Evolutionary conservation across 2,888 invertebrate genomes (phyloP).

Genomic region (Ormyrus thymus): DNA sequence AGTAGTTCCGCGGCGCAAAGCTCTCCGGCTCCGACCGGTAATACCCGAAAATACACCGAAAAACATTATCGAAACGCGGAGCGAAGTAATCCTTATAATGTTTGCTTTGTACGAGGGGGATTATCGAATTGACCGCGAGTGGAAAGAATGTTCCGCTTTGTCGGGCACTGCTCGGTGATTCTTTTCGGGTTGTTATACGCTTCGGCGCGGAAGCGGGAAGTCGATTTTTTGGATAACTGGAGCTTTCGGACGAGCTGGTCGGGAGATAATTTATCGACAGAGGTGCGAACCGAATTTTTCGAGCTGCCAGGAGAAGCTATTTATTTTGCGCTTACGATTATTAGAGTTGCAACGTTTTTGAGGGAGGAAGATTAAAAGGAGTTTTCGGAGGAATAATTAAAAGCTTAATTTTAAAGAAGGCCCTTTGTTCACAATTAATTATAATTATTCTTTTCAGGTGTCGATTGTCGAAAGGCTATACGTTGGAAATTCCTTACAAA

Average conservation of each 20-base stretch:
- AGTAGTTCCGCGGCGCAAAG: slow-evolving; percentile 19
- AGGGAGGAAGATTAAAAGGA: too few species aligned
- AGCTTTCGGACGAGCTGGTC: not conserved
- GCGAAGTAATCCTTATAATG: slow-evolving; percentile 45
- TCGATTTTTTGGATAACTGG: not conserved
- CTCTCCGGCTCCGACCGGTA: slow-evolving; percentile 6
- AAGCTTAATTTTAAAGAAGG: too few species aligned
- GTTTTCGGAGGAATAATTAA: too few species aligned
- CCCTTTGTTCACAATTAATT: too few species aligned
- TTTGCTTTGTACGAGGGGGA: slow-evolving; percentile 17
- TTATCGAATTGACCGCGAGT: not conserved
- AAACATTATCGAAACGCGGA: slow-evolving; percentile 34
- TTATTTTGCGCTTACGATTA: too few species aligned
- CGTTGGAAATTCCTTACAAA: too few species aligned
- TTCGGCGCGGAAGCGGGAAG: not conserved
- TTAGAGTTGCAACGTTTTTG: too few species aligned
- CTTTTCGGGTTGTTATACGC: not conserved
- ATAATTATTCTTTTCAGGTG: too few species aligned
- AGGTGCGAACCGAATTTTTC: not conserved
- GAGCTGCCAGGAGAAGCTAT: not conserved
- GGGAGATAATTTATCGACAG: slow-evolving; percentile 22
- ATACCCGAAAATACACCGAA: slow-evolving; percentile 43
- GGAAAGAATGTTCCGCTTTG: slow-evolving; percentile 10
- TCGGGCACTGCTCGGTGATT: not conserved
- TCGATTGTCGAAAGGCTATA: too few species aligned